These are phyloP conservation scores for Ophion slaviceki DNA, from an alignment of 2,888 invertebrate species.

Conservation along the genomic window DNA sequence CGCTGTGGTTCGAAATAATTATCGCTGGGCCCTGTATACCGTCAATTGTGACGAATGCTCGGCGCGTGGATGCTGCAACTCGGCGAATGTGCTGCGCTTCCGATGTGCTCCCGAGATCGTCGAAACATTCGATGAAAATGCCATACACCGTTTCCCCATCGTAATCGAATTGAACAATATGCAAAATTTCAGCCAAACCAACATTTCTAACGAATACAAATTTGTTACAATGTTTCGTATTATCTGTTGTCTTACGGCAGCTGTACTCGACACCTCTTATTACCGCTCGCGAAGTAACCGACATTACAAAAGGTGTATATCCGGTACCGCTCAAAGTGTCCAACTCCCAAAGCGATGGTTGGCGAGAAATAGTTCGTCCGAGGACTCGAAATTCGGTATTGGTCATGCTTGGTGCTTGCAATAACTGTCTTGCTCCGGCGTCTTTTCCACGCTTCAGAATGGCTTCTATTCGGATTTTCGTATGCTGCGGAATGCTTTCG, in stretches of 20 bases:
- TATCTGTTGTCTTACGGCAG: neutral
- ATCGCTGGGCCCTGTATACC: neutral
- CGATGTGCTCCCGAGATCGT: neutral
- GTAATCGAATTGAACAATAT: constrained; percentile 7
- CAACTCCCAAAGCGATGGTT: constrained; percentile 2
- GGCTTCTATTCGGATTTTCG: constrained; percentile 3
- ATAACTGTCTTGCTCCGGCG: neutral
- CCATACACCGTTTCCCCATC: constrained; percentile 17
- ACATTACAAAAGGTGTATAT: neutral
- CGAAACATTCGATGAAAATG: constrained; percentile 8
- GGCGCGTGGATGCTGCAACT: constrained; percentile 1
- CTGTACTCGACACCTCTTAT: neutral
- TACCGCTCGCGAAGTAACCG: neutral
- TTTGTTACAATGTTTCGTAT: neutral
- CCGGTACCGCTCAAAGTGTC: constrained; percentile 7
- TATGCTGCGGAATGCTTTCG: neutral
- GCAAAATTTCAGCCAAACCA: constrained; percentile 6
- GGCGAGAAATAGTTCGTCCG: neutral
- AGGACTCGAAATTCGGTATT: neutral
- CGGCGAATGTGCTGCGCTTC: constrained; percentile 16
- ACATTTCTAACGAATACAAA: constrained; percentile 5
- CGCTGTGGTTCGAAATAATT: neutral
- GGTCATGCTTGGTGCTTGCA: neutral
- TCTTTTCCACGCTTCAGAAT: constrained; percentile 16
- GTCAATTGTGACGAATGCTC: neutral